phyloP scores from a whole-genome alignment of 2,797 vertebrate species.

The Peromyscus melanophrys region DNA sequence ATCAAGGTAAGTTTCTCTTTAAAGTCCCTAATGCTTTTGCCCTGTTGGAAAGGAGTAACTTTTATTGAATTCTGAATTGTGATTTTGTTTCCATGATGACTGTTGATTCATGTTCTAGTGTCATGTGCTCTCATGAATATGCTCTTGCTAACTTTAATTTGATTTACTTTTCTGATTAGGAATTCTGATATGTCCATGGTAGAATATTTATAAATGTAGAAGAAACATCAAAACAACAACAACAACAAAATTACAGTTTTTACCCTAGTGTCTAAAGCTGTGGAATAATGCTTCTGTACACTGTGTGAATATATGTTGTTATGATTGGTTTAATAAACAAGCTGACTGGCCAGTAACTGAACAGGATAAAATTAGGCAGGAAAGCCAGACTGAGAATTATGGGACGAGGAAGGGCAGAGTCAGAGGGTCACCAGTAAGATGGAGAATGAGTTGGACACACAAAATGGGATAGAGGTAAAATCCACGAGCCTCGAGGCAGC shows the following conservation, averaged over 20 bases:
- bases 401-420: no score
- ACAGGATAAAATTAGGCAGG: no score
- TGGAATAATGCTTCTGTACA: no score
- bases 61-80: background rate
- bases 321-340: no score
- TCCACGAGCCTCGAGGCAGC: no score
- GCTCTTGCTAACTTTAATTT: constrained; percentile 12
- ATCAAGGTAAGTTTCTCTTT: background rate
- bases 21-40: background rate
- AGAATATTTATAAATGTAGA: background rate
- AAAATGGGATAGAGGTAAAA: no score
- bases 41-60: background rate
- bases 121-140: background rate
- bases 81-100: background rate
- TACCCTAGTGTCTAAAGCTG: no score
- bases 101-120: background rate
- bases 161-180: constrained; percentile 12
- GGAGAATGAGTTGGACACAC: no score
- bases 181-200: background rate
- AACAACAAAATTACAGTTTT: background rate
- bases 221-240: background rate
- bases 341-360: no score
- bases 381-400: no score
- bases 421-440: no score
- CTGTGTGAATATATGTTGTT: no score